A percentile compares a stretch with the other conserved stretches of the same genome.
phyloP scores from a whole-genome alignment of 92 coral and sea anemone genomes.

The Epizoanthus rinbou region DNA sequence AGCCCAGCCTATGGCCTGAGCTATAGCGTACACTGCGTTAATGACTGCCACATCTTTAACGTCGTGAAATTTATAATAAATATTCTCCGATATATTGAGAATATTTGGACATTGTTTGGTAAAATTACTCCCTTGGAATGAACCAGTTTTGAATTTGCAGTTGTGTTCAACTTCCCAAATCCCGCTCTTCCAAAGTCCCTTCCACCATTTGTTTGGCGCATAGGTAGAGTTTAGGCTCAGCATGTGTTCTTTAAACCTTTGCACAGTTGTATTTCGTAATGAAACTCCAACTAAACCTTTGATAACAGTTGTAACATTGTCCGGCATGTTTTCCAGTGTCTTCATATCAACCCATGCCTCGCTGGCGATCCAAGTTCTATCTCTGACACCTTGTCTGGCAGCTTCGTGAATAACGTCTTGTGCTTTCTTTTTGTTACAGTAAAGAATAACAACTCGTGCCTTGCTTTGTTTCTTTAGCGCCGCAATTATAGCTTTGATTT shows the following conservation, averaged over 20 bases:
- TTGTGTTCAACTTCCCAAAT: slow-evolving; percentile 50
- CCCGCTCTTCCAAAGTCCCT: slow-evolving; percentile 57
- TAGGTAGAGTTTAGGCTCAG: slow-evolving; percentile 58
- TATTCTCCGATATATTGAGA: slow-evolving; percentile 46
- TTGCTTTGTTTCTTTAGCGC: slow-evolving; percentile 52
- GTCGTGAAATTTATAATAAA: slow-evolving; percentile 54
- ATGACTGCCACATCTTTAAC: slow-evolving; percentile 74
- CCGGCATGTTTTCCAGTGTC: slow-evolving; percentile 31
- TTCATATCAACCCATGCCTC: slow-evolving; percentile 74
- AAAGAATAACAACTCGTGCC: slow-evolving; percentile 66
- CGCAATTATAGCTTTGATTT: slow-evolving; percentile 53
- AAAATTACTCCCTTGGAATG: slow-evolving; percentile 6
- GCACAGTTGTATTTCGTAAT: slow-evolving; percentile 56
- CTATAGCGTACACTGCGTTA: slow-evolving; percentile 90
- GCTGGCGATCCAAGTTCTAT: slow-evolving; percentile 85
- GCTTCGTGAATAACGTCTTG: slow-evolving; percentile 57
- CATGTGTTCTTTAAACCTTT: slow-evolving; percentile 52
- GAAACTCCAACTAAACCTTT: slow-evolving; percentile 82
- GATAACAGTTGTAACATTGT: slow-evolving; percentile 43
- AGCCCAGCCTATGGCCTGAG: slow-evolving; percentile 81
- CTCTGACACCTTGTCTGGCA: slow-evolving; percentile 43
- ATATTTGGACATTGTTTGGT: slow-evolving; percentile 49
- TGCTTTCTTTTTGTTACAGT: slow-evolving; percentile 51
- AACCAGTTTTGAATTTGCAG: slow-evolving; percentile 52
- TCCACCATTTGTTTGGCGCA: slow-evolving; percentile 74